Conservation (phyloP, 1,140 invertebrate species). For the Planococcus citri region DNA sequence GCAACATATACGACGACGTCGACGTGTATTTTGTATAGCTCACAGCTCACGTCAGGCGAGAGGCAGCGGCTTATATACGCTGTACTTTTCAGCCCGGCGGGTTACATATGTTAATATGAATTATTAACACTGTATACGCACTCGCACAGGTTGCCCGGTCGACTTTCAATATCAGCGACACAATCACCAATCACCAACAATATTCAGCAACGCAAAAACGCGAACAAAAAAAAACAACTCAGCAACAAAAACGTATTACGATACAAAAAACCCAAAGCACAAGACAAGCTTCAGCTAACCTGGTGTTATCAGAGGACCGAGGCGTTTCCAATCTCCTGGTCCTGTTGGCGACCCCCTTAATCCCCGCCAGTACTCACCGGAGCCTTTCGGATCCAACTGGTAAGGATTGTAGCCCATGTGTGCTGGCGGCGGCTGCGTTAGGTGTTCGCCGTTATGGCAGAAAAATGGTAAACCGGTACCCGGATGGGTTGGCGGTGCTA, state of each 20-base stretch:
- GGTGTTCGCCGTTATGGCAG: conserved; percentile 72
- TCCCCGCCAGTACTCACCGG: conserved; percentile 43
- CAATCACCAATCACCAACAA: too few relatives aligned
- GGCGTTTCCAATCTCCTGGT: conserved; percentile 40
- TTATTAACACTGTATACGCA: too few relatives aligned
- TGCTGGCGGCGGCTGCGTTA: conserved; percentile 83
- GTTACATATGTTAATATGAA: too few relatives aligned
- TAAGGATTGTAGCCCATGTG: conserved; percentile 95
- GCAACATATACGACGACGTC: too few relatives aligned
- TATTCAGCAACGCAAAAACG: too few relatives aligned
- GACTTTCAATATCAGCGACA: too few relatives aligned
- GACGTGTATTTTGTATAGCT: too few relatives aligned
- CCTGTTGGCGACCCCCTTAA: conserved; percentile 27
- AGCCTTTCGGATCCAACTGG: conserved; percentile 63
- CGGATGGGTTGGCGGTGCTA: conserved; percentile 48
- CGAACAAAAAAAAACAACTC: background rate
- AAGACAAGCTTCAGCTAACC: conserved; percentile 33
- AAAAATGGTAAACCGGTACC: conserved; percentile 66
- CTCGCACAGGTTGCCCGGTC: too few relatives aligned
- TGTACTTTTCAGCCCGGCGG: too few relatives aligned
- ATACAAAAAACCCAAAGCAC: background rate
- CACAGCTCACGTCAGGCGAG: too few relatives aligned
- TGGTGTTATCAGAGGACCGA: conserved; percentile 41
- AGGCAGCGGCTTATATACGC: too few relatives aligned
- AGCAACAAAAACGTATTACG: conserved; percentile 15